Evolutionary conservation across 2,888 invertebrate species (phyloP).

Genomic region (Holacanthella duospinosa): DNA sequence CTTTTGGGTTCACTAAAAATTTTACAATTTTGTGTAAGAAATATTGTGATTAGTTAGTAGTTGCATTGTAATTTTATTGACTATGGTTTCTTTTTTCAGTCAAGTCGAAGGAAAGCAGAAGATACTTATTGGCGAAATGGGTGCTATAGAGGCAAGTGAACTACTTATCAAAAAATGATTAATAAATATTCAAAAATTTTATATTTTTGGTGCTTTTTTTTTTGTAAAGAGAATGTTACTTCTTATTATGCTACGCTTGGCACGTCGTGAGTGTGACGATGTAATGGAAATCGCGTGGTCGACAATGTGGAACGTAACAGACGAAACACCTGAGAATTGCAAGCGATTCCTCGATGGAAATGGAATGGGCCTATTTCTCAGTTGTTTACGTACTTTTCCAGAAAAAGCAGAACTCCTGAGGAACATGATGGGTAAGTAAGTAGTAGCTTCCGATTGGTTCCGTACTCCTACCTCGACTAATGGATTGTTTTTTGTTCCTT

Average conservation of each 20-base stretch:
- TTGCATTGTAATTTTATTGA: too few species aligned
- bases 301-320: slow-evolving; percentile 86
- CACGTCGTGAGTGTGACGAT: slow-evolving; percentile 73
- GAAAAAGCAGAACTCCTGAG: slow-evolving; percentile 79
- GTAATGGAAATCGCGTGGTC: slow-evolving; percentile 97
- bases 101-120: slow-evolving; percentile 92
- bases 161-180: too few species aligned
- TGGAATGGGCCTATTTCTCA: slow-evolving; percentile 82
- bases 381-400: slow-evolving; percentile 76
- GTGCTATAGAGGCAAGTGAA: slow-evolving; percentile 60
- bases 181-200: slow-evolving; percentile 10
- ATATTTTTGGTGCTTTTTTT: neutral
- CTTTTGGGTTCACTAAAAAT: neutral
- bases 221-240: slow-evolving; percentile 66
- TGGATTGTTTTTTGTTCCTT: neutral
- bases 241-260: slow-evolving; percentile 70
- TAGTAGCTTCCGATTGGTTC: neutral
- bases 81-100: too few species aligned
- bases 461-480: too few species aligned
- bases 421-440: slow-evolving; percentile 94
- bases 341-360: slow-evolving; percentile 72
- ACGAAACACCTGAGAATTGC: slow-evolving; percentile 92
- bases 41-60: too few species aligned
- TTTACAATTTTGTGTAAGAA: neutral
- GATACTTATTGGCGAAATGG: slow-evolving; percentile 75